Percentiles rank a stretch among this genome's conserved stretches.
Conservation (phyloP, 2,888 invertebrate species). For the Molorchus minor region DNA sequence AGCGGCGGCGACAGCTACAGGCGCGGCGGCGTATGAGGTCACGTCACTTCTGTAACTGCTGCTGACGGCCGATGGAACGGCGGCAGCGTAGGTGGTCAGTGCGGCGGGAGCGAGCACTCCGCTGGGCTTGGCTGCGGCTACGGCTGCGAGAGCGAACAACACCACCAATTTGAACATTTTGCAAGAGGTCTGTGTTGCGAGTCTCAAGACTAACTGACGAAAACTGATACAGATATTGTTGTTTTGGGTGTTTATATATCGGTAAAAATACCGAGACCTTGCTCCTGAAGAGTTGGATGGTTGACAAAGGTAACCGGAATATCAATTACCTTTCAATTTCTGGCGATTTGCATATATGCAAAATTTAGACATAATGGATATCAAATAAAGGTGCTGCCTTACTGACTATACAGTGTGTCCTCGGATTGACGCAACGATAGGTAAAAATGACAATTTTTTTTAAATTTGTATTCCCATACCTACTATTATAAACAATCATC, state of each 20-base stretch:
- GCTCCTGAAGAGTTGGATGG: too few relatives aligned
- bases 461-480: too few relatives aligned
- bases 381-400: too few relatives aligned
- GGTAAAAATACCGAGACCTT: too few relatives aligned
- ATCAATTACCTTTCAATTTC: too few relatives aligned
- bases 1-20: slow-evolving; percentile 43
- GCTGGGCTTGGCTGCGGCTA: slow-evolving; percentile 63
- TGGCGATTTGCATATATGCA: too few relatives aligned
- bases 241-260: not conserved
- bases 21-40: slow-evolving; percentile 49
- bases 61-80: slow-evolving; percentile 36
- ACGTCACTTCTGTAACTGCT: slow-evolving; percentile 38
- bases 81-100: slow-evolving; percentile 22
- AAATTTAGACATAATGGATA: too few relatives aligned
- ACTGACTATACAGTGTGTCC: too few relatives aligned
- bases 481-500: too few relatives aligned
- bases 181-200: slow-evolving; percentile 40
- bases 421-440: too few relatives aligned
- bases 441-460: too few relatives aligned
- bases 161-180: slow-evolving; percentile 56
- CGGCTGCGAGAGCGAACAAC: slow-evolving; percentile 69
- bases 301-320: too few relatives aligned
- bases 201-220: slow-evolving; percentile 16
- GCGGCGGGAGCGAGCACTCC: slow-evolving; percentile 20
- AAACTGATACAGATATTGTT: slow-evolving; percentile 8